A percentile compares a stretch with the other conserved stretches of the same genome.
phyloP scores from a whole-genome alignment of 2,113 vertebrate genomes.

The Hippocampus zosterae region DNA sequence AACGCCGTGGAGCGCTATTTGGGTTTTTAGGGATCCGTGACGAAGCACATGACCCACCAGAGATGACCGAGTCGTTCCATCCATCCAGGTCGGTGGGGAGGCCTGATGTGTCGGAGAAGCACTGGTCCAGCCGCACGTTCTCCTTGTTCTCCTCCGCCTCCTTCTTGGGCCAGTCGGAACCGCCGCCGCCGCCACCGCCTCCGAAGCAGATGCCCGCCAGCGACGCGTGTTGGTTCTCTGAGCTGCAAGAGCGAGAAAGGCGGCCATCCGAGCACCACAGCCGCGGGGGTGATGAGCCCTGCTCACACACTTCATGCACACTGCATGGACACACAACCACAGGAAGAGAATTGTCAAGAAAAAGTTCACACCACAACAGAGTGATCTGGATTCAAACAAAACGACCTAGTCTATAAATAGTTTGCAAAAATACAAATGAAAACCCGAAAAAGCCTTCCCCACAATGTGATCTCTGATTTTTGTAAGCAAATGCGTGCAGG shows the following conservation, averaged over 20 bases:
- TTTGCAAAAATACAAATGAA: background rate
- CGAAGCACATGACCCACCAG: slow-evolving; percentile 70
- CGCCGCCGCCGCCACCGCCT: slow-evolving; percentile 26
- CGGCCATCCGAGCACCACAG: slow-evolving; percentile 78
- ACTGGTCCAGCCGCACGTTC: slow-evolving; percentile 84
- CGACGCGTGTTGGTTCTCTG: slow-evolving; percentile 72
- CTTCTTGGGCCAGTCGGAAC: slow-evolving; percentile 69
- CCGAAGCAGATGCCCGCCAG: slow-evolving; percentile 39
- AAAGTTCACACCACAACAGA: background rate
- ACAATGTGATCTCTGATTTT: background rate
- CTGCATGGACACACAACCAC: slow-evolving; percentile 56
- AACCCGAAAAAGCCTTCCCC: background rate
- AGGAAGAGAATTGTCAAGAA: background rate
- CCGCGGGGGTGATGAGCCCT: slow-evolving; percentile 80
- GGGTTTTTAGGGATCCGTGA: no score
- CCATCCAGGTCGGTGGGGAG: slow-evolving; percentile 79
- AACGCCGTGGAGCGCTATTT: no score
- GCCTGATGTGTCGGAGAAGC: slow-evolving; percentile 78
- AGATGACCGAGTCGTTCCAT: slow-evolving; percentile 90
- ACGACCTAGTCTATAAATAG: background rate
- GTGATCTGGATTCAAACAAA: background rate
- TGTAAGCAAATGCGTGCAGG: background rate
- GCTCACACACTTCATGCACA: slow-evolving; percentile 80
- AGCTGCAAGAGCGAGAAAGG: slow-evolving; percentile 80
- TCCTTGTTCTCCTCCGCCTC: slow-evolving; percentile 97